A percentile compares a stretch with the other conserved stretches of the same genome.
These are phyloP conservation scores for Pandemis cinnamomeana DNA, from an alignment of 2,888 invertebrate species.

Conservation along the genomic window DNA sequence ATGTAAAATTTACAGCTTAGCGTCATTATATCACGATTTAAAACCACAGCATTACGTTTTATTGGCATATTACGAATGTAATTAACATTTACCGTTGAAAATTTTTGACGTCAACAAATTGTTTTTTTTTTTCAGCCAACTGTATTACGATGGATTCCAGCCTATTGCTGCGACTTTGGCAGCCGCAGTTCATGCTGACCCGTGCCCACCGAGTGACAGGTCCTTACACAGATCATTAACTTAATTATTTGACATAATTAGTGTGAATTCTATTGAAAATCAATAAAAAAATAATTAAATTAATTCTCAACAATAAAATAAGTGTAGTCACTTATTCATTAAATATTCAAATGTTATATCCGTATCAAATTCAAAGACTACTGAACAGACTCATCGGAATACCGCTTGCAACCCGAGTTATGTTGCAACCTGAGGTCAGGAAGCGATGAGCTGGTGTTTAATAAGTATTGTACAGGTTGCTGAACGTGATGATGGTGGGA, in stretches of 20 bases:
- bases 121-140: conserved; percentile 87
- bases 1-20: not conserved
- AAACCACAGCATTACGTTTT: not conserved
- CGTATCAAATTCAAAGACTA: no score
- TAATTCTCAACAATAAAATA: no score
- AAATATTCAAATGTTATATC: no score
- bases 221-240: conserved; percentile 41
- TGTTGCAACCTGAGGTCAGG: no score
- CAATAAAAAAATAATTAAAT: no score
- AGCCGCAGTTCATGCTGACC: conserved; percentile 93
- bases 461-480: conserved; percentile 81
- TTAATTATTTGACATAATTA: no score
- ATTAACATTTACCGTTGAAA: not conserved
- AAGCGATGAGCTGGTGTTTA: not conserved
- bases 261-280: no score
- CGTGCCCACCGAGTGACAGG: conserved; percentile 97
- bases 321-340: no score
- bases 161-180: conserved; percentile 94
- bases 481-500: conserved; percentile 94
- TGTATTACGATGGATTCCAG: conserved; percentile 99
- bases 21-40: not conserved
- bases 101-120: conserved; percentile 14
- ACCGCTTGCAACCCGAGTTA: no score
- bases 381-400: no score
- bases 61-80: not conserved